Conservation (phyloP, 2,797 vertebrate genomes). For the Darevskia mixta region DNA sequence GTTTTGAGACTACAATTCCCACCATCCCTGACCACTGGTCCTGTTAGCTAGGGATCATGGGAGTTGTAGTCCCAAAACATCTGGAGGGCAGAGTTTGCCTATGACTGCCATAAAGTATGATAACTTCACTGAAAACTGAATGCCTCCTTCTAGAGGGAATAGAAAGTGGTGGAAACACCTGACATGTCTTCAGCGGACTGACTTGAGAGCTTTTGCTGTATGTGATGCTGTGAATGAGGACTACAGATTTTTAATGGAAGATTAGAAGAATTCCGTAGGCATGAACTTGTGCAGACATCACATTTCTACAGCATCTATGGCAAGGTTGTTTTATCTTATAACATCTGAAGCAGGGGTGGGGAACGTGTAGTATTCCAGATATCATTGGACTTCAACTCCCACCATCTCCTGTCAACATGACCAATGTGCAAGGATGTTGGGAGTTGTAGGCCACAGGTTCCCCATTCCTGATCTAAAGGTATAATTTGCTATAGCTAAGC, state of each 20-base stretch:
- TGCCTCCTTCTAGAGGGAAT: rapidly evolving
- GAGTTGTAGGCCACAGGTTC: too few relatives aligned
- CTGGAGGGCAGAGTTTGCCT: too few relatives aligned
- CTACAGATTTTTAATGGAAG: neutral
- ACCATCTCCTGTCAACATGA: too few relatives aligned
- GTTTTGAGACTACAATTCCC: too few relatives aligned
- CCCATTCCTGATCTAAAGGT: neutral
- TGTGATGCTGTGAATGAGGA: neutral
- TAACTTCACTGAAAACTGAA: neutral
- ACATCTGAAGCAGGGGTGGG: too few relatives aligned
- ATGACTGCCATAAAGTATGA: neutral
- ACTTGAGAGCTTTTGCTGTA: neutral
- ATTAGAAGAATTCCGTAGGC: neutral
- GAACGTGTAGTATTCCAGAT: neutral
- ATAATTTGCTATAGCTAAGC: neutral
- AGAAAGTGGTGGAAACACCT: rapidly evolving
- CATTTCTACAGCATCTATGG: neutral
- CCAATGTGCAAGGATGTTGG: too few relatives aligned
- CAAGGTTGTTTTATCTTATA: neutral
- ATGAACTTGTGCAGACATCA: neutral
- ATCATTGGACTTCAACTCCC: too few relatives aligned
- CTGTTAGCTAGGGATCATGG: too few relatives aligned
- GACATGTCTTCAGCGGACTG: rapidly evolving
- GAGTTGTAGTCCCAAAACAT: too few relatives aligned
- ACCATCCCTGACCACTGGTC: too few relatives aligned